Conservation (phyloP, 2,113 vertebrate species). For the Rattus rattus region DNA sequence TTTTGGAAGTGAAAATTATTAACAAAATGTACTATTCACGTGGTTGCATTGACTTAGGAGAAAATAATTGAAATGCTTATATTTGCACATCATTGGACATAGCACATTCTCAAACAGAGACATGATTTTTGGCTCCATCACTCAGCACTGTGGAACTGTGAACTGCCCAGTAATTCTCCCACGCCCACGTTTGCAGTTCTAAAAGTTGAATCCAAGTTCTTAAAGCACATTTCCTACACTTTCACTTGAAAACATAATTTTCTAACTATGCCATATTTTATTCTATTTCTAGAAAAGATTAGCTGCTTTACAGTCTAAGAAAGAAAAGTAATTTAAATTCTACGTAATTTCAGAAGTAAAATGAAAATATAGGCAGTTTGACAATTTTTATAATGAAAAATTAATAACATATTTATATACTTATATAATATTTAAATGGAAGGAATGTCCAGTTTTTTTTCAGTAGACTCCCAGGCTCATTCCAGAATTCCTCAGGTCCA, state of each 20-base stretch:
- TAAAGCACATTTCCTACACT: background rate
- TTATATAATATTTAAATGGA: background rate
- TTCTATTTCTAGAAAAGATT: background rate
- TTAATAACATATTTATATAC: background rate
- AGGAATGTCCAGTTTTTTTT: background rate
- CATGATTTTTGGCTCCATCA: background rate
- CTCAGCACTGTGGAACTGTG: background rate
- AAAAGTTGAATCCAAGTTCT: background rate
- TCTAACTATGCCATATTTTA: background rate
- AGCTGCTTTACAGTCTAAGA: background rate
- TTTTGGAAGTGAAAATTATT: background rate
- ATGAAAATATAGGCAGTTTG: background rate
- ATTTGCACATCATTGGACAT: background rate
- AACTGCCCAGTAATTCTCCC: background rate
- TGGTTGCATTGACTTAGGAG: background rate
- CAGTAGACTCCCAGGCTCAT: background rate
- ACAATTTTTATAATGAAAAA: background rate
- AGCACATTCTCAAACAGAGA: background rate
- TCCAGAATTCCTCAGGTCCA: background rate
- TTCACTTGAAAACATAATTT: background rate
- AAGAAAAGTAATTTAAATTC: background rate
- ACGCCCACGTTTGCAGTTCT: too few relatives aligned
- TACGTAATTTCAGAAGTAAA: background rate
- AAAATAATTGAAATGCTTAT: conserved; percentile 16
- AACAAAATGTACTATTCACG: background rate